Base-by-base conservation (phyloP, 2,113 vertebrate species). In the Prochilodus magdalenae region DNA sequence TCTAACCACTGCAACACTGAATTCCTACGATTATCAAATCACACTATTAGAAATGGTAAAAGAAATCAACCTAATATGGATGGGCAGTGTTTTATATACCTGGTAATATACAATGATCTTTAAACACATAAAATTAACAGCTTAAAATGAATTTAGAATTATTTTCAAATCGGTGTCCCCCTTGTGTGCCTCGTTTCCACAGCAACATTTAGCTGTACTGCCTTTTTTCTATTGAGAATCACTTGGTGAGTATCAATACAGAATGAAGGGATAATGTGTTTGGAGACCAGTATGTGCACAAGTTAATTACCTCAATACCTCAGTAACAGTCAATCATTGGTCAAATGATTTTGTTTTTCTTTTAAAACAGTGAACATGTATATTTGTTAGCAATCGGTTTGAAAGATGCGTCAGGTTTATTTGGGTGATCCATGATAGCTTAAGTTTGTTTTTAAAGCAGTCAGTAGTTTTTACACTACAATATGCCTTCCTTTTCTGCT, bases 391-490 rank as follows among this genome's bases (percentile, higher is more conserved):
- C 22, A 60, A 60, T 26, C 10, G 26, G 53, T 26, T 60, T 60
- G 22, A 60, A 6, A n/a, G 1, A 60, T 26, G 24, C 8, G 22
- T 59, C 22, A 59, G 5, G 4, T 59, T 60, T 13, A 60, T 60
- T n/a, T 60, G 22, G 5, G 18, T 57, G 57, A 60, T 60, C 2
- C 53, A 57, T 55, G 18, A 57, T 22, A 2, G 22, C 53, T 57
- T 3, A 53, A 51, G 47, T 51, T 51, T 20, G 1, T 16, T 12
- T 40, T 12, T 40, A 70, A 44, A 29, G 36, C 40, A 14, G 40
- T 44, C 66, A 44, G 66, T 69, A 51, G 44, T 12, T 20, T 73
- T 30, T 13, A 73, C 49, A 73, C 71, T 73, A 73, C 27, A 55
- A 33, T 1, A 30, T 20, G 51, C 49, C 27, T 30, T 59, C 5